A percentile compares a stretch with the other conserved stretches of the same genome.
Conservation (phyloP, 2,113 vertebrate genomes). For the Typhlomys cinereus region DNA sequence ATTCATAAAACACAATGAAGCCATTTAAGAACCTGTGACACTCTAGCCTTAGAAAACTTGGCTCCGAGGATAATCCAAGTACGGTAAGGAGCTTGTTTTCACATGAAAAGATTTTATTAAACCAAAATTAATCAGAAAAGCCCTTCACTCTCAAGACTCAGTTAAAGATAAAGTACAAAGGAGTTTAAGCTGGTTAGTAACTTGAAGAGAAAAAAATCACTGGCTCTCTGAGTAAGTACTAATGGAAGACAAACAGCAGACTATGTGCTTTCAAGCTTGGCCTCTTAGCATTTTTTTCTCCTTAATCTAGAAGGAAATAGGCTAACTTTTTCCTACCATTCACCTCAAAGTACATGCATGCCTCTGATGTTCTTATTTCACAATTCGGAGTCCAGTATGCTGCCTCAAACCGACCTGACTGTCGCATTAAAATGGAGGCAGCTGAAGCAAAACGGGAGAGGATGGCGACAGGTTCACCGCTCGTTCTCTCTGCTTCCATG, state of each 20-base stretch:
- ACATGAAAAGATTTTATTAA: conserved; percentile 43
- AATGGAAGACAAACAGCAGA: not conserved
- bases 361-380: conserved; percentile 19
- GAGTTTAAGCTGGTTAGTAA: conserved; percentile 8
- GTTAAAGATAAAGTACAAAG: not conserved
- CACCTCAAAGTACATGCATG: not conserved
- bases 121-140: conserved; percentile 61
- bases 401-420: not conserved
- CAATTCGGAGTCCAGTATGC: not conserved
- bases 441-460: not conserved
- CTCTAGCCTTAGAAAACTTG: not conserved
- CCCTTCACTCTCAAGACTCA: conserved; percentile 11
- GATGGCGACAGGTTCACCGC: too few species aligned
- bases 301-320: not conserved
- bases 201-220: not conserved
- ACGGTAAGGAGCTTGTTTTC: conserved; percentile 46
- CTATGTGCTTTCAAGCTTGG: not conserved
- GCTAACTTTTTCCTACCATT: not conserved
- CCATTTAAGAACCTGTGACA: not conserved
- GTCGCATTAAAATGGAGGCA: not conserved
- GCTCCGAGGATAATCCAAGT: conserved; percentile 38
- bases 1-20: conserved; percentile 17
- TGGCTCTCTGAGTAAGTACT: not conserved
- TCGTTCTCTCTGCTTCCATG: too few species aligned
- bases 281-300: not conserved